Conservation (phyloP, 1,140 invertebrate species). For the Stenopsyche tienmushanensis region DNA sequence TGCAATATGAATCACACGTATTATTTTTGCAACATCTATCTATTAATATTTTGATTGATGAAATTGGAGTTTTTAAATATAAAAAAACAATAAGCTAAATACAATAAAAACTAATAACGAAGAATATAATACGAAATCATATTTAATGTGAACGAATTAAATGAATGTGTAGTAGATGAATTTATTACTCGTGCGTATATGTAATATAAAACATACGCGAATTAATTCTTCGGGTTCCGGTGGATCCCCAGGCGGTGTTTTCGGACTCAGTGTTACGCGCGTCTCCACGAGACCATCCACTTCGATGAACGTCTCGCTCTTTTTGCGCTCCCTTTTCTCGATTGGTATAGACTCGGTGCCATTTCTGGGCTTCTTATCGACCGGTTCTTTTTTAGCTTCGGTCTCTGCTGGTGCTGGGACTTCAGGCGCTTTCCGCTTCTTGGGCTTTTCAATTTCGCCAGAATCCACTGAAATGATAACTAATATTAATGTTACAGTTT, state of each 20-base stretch:
- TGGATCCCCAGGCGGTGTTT: slow-evolving; percentile 77
- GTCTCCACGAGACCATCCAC: slow-evolving; percentile 72
- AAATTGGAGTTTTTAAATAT: too few relatives aligned
- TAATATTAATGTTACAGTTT: not conserved
- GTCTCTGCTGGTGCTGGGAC: not conserved
- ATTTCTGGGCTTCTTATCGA: slow-evolving; percentile 30
- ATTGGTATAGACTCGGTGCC: slow-evolving; percentile 3
- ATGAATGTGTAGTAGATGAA: too few relatives aligned
- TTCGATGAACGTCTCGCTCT: slow-evolving; percentile 56
- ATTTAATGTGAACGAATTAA: too few relatives aligned
- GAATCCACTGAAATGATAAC: slow-evolving; percentile 1
- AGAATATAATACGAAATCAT: too few relatives aligned
- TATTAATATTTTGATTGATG: too few relatives aligned
- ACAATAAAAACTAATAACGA: too few relatives aligned
- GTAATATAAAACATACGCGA: slow-evolving; percentile 56
- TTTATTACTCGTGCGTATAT: not conserved
- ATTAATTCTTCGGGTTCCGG: slow-evolving; percentile 88
- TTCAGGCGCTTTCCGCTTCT: slow-evolving; percentile 41
- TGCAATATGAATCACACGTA: too few relatives aligned
- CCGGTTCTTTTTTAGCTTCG: not conserved
- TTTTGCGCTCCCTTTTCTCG: slow-evolving; percentile 43
- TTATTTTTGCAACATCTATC: too few relatives aligned
- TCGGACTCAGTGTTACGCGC: slow-evolving; percentile 73
- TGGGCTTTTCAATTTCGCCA: slow-evolving; percentile 31
- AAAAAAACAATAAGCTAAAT: too few relatives aligned